Conservation (phyloP, 2,888 invertebrate genomes). For the Luffia ferchaultella region DNA sequence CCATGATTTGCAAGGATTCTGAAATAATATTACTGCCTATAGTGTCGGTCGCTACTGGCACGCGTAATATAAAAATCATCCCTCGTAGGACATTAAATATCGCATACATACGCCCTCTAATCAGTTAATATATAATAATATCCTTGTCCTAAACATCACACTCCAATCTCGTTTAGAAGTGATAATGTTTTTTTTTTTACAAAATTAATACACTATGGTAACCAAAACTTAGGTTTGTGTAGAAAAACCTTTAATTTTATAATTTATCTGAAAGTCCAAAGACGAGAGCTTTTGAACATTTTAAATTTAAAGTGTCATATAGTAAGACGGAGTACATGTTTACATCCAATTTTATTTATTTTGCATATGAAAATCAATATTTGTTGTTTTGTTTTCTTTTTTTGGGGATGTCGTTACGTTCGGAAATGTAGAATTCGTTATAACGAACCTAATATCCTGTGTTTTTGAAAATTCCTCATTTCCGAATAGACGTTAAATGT, state of each 20-base stretch:
- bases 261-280: too few relatives aligned
- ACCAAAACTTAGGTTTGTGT: neutral
- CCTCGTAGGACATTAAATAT: too few relatives aligned
- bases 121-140: too few relatives aligned
- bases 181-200: neutral
- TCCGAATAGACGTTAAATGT: neutral
- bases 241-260: neutral
- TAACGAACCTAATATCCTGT: neutral
- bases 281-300: too few relatives aligned
- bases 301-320: neutral
- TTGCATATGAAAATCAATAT: neutral
- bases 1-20: too few relatives aligned
- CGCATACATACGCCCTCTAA: too few relatives aligned
- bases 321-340: neutral
- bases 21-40: too few relatives aligned
- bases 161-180: too few relatives aligned
- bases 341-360: neutral
- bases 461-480: neutral
- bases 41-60: too few relatives aligned
- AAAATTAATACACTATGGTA: too few relatives aligned
- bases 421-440: neutral
- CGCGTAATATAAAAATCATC: too few relatives aligned
- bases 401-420: neutral
- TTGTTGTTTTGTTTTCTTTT: neutral
- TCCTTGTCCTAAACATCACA: too few relatives aligned